Evolutionary conservation across 2,888 invertebrate species (phyloP).

Genomic region (Prosopocoilus inquinatus): DNA sequence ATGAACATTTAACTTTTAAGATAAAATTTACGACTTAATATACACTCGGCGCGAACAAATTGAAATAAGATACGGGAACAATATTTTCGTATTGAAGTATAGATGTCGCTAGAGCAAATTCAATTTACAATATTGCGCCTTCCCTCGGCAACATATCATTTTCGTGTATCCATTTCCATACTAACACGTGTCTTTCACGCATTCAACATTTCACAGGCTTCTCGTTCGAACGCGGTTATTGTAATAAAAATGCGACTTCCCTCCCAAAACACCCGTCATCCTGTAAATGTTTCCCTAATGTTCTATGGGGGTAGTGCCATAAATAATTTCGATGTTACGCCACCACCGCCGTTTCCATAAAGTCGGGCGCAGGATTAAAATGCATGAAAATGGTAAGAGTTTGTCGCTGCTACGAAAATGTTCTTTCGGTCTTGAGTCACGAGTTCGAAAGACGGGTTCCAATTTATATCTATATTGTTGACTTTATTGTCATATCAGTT

Average conservation of each 20-base stretch:
- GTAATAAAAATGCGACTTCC: conserved; percentile 40
- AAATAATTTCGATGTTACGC: conserved; percentile 38
- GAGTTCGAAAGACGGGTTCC: neutral
- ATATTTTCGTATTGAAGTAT: conserved; percentile 11
- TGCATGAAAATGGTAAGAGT: conserved; percentile 13
- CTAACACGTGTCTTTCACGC: conserved; percentile 42
- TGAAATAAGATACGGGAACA: too few species aligned
- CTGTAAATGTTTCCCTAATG: conserved; percentile 41
- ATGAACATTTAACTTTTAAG: too few species aligned
- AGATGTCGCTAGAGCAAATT: conserved; percentile 36
- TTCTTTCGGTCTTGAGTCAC: neutral
- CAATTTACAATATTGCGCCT: conserved; percentile 42
- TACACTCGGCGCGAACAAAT: too few species aligned
- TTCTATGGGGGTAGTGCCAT: conserved; percentile 39
- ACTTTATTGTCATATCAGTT: neutral
- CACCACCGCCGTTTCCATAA: conserved; percentile 28
- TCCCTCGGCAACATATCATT: conserved; percentile 41
- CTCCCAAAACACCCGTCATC: conserved; percentile 29
- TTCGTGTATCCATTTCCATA: conserved; percentile 39
- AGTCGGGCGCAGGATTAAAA: conserved; percentile 11
- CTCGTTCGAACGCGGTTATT: conserved; percentile 37
- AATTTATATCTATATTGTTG: neutral
- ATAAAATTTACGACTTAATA: too few species aligned
- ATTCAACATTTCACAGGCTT: conserved; percentile 42
- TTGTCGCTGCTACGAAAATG: conserved; percentile 5